Base-by-base conservation (phyloP, 2,113 vertebrate species). In the Oriolus oriolus region DNA sequence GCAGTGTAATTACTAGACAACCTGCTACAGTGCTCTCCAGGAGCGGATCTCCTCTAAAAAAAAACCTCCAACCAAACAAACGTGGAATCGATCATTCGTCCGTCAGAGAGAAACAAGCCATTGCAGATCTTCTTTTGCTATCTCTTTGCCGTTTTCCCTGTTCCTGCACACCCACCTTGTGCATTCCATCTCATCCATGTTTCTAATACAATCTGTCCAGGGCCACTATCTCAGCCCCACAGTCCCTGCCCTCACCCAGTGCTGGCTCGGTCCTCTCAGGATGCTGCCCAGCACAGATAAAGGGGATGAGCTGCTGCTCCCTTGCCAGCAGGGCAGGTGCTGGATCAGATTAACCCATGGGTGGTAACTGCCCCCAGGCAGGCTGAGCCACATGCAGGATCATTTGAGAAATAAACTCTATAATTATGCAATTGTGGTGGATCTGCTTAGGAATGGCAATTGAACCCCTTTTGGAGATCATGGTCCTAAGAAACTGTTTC, bases 11-110 rank as follows among this genome's bases (percentile, higher is more conserved):
- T 92, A 69, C 33, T 41, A 12, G 37, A 54, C 50, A 81, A 45
- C 41, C 8, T 84, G 23, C 18, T 16, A 49, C 53, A 49, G 28
- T 17, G 35, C 31, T 82, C 26, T 88, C 37, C 47, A 70, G 56
- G 64, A 74, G 8, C 45, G 61, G 19, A 20, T 66, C 4, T 44
- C 73, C 47, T 52, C n/a, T 41, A 31, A 45, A 64, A 11, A 59
- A 39, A 37, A 3, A 0, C 1, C 10, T 8, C 33, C 22, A 79
- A 1, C 16, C 3, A 3, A 68, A 47, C 28, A 68, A 82, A 75
- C 0, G 0, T 6, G 30, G 17, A 68, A 26, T 20, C 0, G 3
- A 60, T 18, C 24, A 13, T 66, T 70, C 1, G 1, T 44, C 31
- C 3, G 2, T 60, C 60, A 41, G 52, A 59, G 39, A 87, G 63